Evolutionary conservation across 23 tunicate genomes (phyloP).

Genomic region (Styela plicata): DNA sequence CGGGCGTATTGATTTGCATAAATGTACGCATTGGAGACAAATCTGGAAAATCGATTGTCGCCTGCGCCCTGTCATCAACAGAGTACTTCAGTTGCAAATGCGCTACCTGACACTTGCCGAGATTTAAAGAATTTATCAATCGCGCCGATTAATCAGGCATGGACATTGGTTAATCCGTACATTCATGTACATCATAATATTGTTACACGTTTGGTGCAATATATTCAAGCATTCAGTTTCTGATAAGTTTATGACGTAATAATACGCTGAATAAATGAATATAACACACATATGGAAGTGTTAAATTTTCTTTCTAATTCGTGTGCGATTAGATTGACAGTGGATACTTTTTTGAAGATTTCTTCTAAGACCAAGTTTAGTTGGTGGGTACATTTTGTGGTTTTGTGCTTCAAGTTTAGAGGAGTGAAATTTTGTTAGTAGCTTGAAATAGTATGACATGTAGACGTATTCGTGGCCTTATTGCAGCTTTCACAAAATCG

Average conservation of each 20-base stretch:
- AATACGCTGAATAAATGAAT: not conserved
- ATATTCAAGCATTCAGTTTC: not conserved
- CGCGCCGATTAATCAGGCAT: not conserved
- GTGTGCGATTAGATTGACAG: not conserved
- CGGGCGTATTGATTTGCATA: too few species aligned
- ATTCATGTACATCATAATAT: too few species aligned
- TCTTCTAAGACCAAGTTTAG: not conserved
- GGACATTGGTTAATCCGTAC: too few species aligned
- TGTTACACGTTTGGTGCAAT: not conserved
- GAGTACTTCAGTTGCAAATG: not conserved
- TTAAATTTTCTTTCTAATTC: not conserved
- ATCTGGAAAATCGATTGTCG: not conserved
- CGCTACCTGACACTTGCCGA: not conserved
- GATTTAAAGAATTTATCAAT: too few species aligned
- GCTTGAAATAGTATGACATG: not conserved
- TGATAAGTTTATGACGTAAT: not conserved
- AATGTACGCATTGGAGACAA: too few species aligned
- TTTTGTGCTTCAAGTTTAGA: not conserved
- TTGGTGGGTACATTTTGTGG: not conserved
- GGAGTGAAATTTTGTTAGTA: too few species aligned
- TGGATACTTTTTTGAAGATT: not conserved
- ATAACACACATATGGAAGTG: not conserved
- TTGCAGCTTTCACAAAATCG: too few species aligned
- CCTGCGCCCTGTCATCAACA: not conserved
- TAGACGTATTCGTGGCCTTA: not conserved